Evolutionary conservation across 2,797 vertebrate genomes (phyloP), one percentile per base, ranked within the genome.

Genomic region (Meda fulgida): DNA sequence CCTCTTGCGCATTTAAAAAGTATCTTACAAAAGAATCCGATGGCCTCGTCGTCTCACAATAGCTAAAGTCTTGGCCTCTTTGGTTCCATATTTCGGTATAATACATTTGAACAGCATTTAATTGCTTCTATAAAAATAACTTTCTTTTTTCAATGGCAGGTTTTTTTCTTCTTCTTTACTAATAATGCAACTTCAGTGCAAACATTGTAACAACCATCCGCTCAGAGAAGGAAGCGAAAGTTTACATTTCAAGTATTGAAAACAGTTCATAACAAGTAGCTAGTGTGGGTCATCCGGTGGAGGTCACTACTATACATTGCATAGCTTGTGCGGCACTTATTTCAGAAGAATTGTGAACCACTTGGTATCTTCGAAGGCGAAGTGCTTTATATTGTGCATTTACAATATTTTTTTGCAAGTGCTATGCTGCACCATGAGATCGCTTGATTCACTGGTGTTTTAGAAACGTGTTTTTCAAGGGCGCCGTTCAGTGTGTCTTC

Each of bases 111-210:
- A 97, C 96, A 96, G 94, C 96, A 94, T 95, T 96, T 94, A 93
- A 94, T 94, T 92, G 93, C 92, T 95, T 96, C 96, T 98, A 99
- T 96, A 98, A 98, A 99, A 99, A 98, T 97, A 98, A 96, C 94
- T 92, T 89, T 87, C 91, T 91, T 88, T 89, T 90, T 91, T 96
- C 94, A 97, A 97, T 97, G 97, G 97, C 97, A 96, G 96, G 96
- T 93, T 91, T 90, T 86, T 93, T 92, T 86, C 71, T 84, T 81
- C n/a, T 90, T 84, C 84, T 84, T 88, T 87, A 94, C 96, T 95
- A 95, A 95, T 96, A 95, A 95, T 95, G 92, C 95, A 95, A 95
- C 96, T 85, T 97, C 97, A 98, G 97, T 98, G 97, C 97, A 99
- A 98, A 98, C 96, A 95, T 94, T 95, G 94, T 95, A 96, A 97